Conservation (phyloP, 2,113 vertebrate species). For the Notarius quadriscutis region DNA sequence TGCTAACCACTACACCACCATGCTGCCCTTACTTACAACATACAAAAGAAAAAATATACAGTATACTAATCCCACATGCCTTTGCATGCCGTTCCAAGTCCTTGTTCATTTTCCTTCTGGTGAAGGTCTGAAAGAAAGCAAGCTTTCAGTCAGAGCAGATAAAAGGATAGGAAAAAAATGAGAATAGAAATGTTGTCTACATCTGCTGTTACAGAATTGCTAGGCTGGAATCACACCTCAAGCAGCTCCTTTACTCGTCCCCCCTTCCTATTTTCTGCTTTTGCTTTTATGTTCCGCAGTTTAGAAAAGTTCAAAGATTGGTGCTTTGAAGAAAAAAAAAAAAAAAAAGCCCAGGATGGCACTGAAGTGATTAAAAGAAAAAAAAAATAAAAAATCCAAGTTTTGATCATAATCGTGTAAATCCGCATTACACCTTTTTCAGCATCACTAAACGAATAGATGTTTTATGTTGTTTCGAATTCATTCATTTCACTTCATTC, state of each 20-base stretch:
- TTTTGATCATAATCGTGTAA: background rate
- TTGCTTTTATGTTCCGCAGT: background rate
- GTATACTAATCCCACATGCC: background rate
- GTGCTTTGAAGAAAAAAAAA: background rate
- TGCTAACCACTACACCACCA: too few species aligned
- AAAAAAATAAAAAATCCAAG: too few species aligned
- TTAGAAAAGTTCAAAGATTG: background rate
- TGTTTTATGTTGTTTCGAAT: background rate
- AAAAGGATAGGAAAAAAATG: constrained; percentile 52
- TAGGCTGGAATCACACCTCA: constrained; percentile 29
- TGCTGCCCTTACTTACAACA: constrained; percentile 16
- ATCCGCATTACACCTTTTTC: background rate
- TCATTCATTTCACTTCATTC: background rate
- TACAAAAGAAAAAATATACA: constrained; percentile 12
- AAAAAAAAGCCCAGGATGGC: background rate
- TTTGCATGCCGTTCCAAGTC: constrained; percentile 33
- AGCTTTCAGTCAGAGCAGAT: constrained; percentile 60
- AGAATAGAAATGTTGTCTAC: constrained; percentile 46
- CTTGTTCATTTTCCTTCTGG: constrained; percentile 42
- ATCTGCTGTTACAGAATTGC: constrained; percentile 42
- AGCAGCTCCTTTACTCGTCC: constrained; percentile 2
- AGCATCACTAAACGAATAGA: background rate
- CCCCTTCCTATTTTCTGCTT: background rate
- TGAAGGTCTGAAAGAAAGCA: constrained; percentile 11
- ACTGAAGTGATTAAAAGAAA: background rate